Percentiles rank a stretch among this genome's conserved stretches.
Evolutionary conservation across 2,797 vertebrate genomes (phyloP).

Genomic region (Falco naumanni): DNA sequence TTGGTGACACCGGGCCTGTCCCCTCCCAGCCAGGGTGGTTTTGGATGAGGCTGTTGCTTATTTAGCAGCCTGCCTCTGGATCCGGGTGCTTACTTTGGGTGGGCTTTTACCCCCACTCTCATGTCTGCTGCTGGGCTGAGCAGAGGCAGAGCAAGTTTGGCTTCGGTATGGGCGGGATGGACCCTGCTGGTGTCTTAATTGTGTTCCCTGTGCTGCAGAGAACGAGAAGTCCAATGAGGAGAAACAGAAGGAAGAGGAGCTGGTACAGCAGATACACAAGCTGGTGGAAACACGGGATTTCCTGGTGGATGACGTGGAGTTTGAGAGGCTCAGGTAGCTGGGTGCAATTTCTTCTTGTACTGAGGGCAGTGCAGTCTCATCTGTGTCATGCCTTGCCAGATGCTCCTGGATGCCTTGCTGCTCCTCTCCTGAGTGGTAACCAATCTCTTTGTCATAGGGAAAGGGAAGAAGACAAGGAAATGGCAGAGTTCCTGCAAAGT

Average conservation of each 20-base stretch:
- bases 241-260: slow-evolving; percentile 82
- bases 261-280: slow-evolving; percentile 89
- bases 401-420: not conserved
- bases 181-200: not conserved
- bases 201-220: slow-evolving; percentile 73
- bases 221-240: slow-evolving; percentile 84
- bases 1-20: not conserved
- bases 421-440: not conserved
- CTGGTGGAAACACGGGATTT: slow-evolving; percentile 92
- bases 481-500: slow-evolving; percentile 86
- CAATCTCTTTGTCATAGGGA: slow-evolving; percentile 78
- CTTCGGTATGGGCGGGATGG: not conserved
- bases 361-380: not conserved
- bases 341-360: accelerated
- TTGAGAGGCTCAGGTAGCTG: slow-evolving; percentile 88
- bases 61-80: not conserved
- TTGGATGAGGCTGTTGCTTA: not conserved
- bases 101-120: not conserved
- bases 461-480: slow-evolving; percentile 89
- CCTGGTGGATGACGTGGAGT: slow-evolving; percentile 91
- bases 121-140: not conserved
- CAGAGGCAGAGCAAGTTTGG: not conserved
- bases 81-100: not conserved
- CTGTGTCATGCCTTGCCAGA: not conserved
- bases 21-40: not conserved